These are phyloP conservation scores for Erinaceus europaeus DNA, from an alignment of 2,113 vertebrate genomes.

Conservation along the genomic window DNA sequence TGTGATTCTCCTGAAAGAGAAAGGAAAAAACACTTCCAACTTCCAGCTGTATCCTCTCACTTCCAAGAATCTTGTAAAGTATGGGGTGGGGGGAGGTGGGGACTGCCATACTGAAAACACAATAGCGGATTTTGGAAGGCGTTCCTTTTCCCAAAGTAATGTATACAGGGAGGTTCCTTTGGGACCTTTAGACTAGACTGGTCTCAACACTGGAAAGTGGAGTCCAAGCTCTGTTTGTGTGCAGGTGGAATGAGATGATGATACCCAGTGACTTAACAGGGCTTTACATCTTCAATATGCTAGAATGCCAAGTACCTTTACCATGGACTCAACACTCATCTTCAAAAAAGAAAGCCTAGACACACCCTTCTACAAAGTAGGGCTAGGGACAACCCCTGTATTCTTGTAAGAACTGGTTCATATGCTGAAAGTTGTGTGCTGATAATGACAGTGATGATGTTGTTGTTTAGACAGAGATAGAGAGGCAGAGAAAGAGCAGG, in stretches of 20 bases:
- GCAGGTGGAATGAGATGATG: neutral
- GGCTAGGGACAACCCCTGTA: neutral
- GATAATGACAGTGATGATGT: too few species aligned
- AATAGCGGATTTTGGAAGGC: conserved; percentile 42
- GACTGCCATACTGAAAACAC: conserved; percentile 8
- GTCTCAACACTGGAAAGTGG: neutral
- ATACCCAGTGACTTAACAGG: neutral
- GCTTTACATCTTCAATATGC: conserved; percentile 44
- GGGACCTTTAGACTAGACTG: conserved; percentile 7
- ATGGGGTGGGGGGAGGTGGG: neutral
- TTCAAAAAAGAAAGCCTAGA: too few species aligned
- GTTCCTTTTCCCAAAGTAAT: conserved; percentile 21
- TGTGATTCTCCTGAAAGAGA: conserved; percentile 38
- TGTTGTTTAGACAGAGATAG: too few species aligned
- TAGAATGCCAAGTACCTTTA: conserved; percentile 34
- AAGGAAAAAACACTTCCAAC: conserved; percentile 18
- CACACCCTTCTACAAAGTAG: neutral
- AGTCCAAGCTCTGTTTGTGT: neutral
- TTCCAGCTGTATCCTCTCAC: neutral
- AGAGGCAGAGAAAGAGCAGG: too few species aligned
- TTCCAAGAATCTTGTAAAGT: conserved; percentile 35
- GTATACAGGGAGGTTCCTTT: conserved; percentile 3
- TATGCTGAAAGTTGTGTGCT: conserved; percentile 33
- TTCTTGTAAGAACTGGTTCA: conserved; percentile 42
- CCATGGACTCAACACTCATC: neutral